These are phyloP conservation scores for Sthenelais limicola DNA, from an alignment of 2,888 invertebrate genomes.

Conservation along the genomic window DNA sequence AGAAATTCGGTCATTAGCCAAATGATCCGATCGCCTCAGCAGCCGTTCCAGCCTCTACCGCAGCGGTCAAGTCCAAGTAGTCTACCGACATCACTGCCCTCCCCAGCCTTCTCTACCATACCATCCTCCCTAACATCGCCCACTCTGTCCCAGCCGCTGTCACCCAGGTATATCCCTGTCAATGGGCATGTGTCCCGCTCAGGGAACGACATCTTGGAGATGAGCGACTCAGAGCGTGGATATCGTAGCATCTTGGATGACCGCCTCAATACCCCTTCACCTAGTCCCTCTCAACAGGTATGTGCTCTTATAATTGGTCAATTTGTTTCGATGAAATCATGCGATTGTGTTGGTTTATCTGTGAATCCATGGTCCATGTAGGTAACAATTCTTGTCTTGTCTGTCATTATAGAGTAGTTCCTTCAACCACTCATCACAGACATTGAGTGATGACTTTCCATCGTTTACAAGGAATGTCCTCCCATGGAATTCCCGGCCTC, in stretches of 20 bases:
- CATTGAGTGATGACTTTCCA: conserved; percentile 27
- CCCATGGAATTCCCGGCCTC: conserved; percentile 56
- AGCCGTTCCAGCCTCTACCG: not conserved
- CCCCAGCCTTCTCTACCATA: not conserved
- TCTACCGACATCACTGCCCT: not conserved
- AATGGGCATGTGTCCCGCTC: conserved; percentile 16
- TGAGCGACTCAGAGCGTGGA: conserved; percentile 45
- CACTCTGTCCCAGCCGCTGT: conserved; percentile 36
- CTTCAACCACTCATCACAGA: conserved; percentile 40
- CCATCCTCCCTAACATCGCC: conserved; percentile 13
- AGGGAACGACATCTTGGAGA: conserved; percentile 38
- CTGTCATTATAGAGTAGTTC: conserved; percentile 56
- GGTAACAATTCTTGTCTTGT: not conserved
- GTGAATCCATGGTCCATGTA: not conserved
- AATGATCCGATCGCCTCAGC: not conserved
- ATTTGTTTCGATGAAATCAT: not conserved
- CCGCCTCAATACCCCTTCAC: conserved; percentile 47
- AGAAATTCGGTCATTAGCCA: not conserved
- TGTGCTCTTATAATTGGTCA: conserved; percentile 15
- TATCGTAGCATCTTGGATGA: conserved; percentile 31
- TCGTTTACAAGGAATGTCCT: conserved; percentile 18
- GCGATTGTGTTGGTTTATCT: not conserved
- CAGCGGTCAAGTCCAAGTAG: conserved; percentile 39
- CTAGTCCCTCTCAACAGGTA: conserved; percentile 52
- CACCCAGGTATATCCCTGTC: conserved; percentile 42